phyloP scores from a whole-genome alignment of 2,113 vertebrate genomes.

The Bagarius yarrelli region DNA sequence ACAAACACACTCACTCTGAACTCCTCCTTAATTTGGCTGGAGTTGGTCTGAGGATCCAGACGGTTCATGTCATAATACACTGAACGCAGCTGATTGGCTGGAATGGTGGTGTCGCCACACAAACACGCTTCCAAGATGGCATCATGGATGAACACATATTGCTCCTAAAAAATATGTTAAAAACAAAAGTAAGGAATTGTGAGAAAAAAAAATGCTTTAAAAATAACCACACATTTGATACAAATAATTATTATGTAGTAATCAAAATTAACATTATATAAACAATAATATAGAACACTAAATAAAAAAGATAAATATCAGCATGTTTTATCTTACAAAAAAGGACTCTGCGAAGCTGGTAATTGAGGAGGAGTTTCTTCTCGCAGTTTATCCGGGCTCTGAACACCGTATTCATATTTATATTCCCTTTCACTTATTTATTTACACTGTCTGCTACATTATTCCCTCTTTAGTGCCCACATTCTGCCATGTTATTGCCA shows the following conservation, averaged over 20 bases:
- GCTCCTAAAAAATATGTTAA: constrained; percentile 85
- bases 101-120: constrained; percentile 90
- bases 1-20: constrained; percentile 81
- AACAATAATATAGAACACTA: neutral
- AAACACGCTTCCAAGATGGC: constrained; percentile 98
- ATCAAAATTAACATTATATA: neutral
- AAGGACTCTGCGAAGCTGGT: no score
- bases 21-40: constrained; percentile 97
- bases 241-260: neutral
- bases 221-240: neutral
- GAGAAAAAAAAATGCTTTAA: neutral
- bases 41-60: constrained; percentile 95
- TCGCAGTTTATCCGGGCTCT: no score
- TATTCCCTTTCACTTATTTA: no score
- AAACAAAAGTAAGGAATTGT: neutral
- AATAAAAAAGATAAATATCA: neutral
- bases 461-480: no score
- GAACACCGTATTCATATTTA: no score
- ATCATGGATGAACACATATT: constrained; percentile 97
- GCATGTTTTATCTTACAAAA: no score
- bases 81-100: constrained; percentile 90
- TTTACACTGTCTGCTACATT: no score
- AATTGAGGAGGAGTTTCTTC: no score
- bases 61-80: constrained; percentile 98
- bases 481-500: no score